These are phyloP conservation scores for Trichonephila clavata DNA, from an alignment of 1,140 invertebrate genomes.

Conservation along the genomic window DNA sequence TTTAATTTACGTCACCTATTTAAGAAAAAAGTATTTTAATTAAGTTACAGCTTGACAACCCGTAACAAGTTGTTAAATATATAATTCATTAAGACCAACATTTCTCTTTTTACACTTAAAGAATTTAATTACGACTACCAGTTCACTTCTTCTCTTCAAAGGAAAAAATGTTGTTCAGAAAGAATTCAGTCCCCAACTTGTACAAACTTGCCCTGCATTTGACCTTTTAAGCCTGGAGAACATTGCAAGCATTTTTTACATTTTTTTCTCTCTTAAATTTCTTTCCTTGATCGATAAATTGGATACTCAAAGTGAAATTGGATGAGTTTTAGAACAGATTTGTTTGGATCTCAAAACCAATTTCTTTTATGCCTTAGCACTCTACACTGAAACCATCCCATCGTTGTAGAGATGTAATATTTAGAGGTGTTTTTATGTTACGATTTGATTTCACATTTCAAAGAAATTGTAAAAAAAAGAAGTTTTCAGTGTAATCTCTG, in stretches of 20 bases:
- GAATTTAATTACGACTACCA: slow-evolving; percentile 10
- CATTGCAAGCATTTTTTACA: not conserved
- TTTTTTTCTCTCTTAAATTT: slow-evolving; percentile 4
- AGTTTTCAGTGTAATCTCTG: not conserved
- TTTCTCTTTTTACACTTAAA: not conserved
- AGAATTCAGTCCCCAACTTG: not conserved
- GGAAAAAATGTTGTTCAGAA: not conserved
- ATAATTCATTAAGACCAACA: slow-evolving; percentile 13
- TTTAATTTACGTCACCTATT: too few relatives aligned
- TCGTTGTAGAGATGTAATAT: not conserved
- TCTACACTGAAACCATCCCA: too few relatives aligned
- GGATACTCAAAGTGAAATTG: slow-evolving; percentile 32
- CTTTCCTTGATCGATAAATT: slow-evolving; percentile 41
- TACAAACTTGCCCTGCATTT: not conserved
- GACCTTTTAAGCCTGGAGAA: not conserved
- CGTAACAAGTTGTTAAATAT: slow-evolving; percentile 1
- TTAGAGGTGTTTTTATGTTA: slow-evolving; percentile 1
- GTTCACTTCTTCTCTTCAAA: not conserved
- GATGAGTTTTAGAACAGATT: slow-evolving; percentile 43
- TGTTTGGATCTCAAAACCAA: slow-evolving; percentile 13
- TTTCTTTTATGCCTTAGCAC: not conserved
- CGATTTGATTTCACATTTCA: slow-evolving; percentile 50
- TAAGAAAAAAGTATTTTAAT: not conserved
- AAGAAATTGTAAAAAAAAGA: not conserved
- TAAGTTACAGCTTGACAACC: not conserved